Evolutionary conservation across 2,113 vertebrate species (phyloP), one percentile per base, ranked within the genome.

Genomic region (Nothocercus julius): DNA sequence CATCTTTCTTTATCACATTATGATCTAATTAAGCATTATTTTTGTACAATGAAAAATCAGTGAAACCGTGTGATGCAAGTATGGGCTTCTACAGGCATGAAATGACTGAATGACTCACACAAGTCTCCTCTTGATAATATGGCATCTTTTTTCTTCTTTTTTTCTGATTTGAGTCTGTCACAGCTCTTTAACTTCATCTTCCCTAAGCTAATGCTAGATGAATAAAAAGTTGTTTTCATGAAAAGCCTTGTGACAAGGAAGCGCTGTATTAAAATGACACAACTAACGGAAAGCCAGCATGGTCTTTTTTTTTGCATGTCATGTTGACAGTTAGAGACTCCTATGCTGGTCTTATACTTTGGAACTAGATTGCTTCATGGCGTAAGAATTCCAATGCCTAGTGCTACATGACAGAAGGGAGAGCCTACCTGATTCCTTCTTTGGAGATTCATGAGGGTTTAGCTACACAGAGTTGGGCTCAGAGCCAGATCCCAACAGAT

Each of bases 131-230:
- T 86, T 44, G 82, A 90, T 58, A 90, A 83, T 45, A n/a, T 3
- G 25, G 68, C 8, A 17, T 40, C 36, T 61, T 12, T 47, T 68
- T 66, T 22, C 16, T 22, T 44, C 15, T 70, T 76, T 82, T 81
- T 59, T 16, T 36, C 90, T 89, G 36, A 27, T 56, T 90, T 88
- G 68, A 63, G 15, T 75, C 82, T 87, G 77, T 91, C 90, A 94
- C 51, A 88, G 56, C 42, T 93, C 64, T 91, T 87, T 83, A 95
- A 89, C 82, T 95, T 95, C 68, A 91, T 82, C 91, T 78, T 93
- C 86, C 91, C 73, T 93, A 94, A 90, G 85, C 95, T 90, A 95
- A 75, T 72, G 69, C 44, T 93, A 84, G 91, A 93, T 86, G 94
- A 96, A 92, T 95, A 94, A 87, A 93, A 11, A 32, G 4, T 49